Conservation (phyloP, 2,113 vertebrate genomes). For the Odontophorus gujanensis region DNA sequence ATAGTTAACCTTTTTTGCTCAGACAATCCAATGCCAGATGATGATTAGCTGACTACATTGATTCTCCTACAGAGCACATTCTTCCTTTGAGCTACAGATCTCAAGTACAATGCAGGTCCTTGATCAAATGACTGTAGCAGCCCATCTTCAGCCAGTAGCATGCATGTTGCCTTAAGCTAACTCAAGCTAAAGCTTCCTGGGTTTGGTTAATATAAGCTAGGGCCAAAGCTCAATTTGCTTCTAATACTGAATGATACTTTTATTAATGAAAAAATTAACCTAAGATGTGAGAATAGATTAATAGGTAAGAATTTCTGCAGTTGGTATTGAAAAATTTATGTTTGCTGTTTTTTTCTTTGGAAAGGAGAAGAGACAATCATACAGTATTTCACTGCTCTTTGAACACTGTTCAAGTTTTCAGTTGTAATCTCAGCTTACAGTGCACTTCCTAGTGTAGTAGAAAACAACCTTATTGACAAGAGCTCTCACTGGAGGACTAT, state of each 20-base stretch:
- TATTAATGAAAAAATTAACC: not conserved
- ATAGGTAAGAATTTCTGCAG: not conserved
- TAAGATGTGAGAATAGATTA: not conserved
- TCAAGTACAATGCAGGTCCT: not conserved
- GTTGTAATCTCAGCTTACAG: not conserved
- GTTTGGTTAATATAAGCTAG: not conserved
- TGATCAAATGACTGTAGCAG: not conserved
- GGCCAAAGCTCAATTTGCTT: not conserved
- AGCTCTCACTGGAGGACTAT: not conserved
- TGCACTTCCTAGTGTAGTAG: not conserved
- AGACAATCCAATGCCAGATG: not conserved
- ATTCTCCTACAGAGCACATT: rapidly evolving
- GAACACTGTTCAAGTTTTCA: not conserved
- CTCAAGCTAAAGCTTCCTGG: not conserved
- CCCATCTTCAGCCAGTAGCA: not conserved
- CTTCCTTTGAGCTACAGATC: not conserved
- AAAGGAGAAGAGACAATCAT: not conserved
- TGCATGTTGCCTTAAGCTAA: not conserved
- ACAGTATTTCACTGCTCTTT: not conserved
- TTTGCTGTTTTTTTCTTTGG: not conserved
- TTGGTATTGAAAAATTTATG: not conserved
- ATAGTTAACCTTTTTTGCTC: not conserved
- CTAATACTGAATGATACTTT: not conserved
- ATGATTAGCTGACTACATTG: not conserved
- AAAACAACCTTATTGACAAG: not conserved